Percentiles rank a stretch among this genome's conserved stretches.
These are phyloP conservation scores for Pristionchus arcanus DNA, from an alignment of 2,888 invertebrate genomes.

Conservation along the genomic window DNA sequence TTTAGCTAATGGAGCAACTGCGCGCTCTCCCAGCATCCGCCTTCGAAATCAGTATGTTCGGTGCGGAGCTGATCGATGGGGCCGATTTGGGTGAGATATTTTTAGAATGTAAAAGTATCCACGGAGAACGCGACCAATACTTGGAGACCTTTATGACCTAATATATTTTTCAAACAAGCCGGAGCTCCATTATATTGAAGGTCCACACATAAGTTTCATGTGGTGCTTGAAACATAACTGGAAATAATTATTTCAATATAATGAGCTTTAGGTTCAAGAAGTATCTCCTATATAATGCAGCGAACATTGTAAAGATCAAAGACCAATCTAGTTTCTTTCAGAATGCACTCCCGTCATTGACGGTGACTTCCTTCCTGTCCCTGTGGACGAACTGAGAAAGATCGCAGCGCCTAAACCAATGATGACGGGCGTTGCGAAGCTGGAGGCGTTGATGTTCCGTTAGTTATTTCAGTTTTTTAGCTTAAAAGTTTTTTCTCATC, in stretches of 20 bases:
- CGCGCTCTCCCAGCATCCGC: constrained; percentile 61
- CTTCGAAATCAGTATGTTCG: constrained; percentile 56
- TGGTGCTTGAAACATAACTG: no score
- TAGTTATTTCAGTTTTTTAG: not conserved
- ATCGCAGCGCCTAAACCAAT: constrained; percentile 36
- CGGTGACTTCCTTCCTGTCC: constrained; percentile 59
- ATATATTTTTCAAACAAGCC: no score
- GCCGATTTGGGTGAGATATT: constrained; percentile 29
- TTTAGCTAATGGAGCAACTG: constrained; percentile 60
- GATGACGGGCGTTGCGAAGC: constrained; percentile 54
- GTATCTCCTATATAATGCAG: no score
- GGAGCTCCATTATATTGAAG: no score
- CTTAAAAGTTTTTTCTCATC: not conserved
- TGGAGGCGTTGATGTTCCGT: constrained; percentile 55
- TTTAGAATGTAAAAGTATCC: no score
- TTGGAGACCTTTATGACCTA: no score
- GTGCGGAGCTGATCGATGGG: constrained; percentile 52
- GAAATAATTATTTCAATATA: no score
- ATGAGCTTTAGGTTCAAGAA: no score
- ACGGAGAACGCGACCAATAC: no score
- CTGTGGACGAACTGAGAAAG: constrained; percentile 45
- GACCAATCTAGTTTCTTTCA: not conserved
- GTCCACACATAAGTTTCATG: no score
- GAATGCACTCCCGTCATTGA: constrained; percentile 56
- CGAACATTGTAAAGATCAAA: not conserved